Evolutionary conservation across 2,888 invertebrate genomes (phyloP), one percentile per base, ranked within the genome.

Genomic region (Scaptomyza polygonia): DNA sequence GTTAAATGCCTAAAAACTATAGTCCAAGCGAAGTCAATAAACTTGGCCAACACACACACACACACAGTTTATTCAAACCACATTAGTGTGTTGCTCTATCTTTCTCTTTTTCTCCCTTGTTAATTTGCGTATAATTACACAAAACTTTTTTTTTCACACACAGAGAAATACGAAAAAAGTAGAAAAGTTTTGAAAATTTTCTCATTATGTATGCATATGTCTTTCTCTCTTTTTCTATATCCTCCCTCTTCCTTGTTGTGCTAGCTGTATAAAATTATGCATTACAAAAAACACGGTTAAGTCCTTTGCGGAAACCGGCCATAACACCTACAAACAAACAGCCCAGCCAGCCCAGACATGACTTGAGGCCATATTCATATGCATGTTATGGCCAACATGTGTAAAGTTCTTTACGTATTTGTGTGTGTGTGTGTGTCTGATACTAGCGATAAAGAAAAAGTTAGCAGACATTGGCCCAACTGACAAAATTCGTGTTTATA

Each of bases 221-320:
- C 48, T 77, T 56, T 42, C 54, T 27, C 8, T 4, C 9, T 25
- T 27, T 14, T 7, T 16, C 32, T 40, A 39, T 54, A 36, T 57
- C 48, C 11, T n/a, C 32, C 32, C 44, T 56, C 39, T 59, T 43
- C 16, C 39, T 5, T 62, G 18, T 14, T 49, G 21, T 54, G 58
- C 48, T 67, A 30, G 58, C 52, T 65, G 63, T 67, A 51, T 64
- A 70, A 84, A 84, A 88, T 84, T 88, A 84, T 84, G 84, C 88
- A 84, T 84, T 84, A 84, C 87, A 84, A 79, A 79, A 83, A 86
- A 79, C 79, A 79, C 79, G 87, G 87, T 86, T 88, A 86, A 88
- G 87, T 88, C 87, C 87, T 86, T 86, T 67, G 73, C 87, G 82
- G 87, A 86, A 84, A 78, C 81, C 79, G 88, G 78, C 78, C 85